These are phyloP conservation scores for Heliconius charithonia DNA, from an alignment of 2,888 invertebrate species.

Conservation along the genomic window DNA sequence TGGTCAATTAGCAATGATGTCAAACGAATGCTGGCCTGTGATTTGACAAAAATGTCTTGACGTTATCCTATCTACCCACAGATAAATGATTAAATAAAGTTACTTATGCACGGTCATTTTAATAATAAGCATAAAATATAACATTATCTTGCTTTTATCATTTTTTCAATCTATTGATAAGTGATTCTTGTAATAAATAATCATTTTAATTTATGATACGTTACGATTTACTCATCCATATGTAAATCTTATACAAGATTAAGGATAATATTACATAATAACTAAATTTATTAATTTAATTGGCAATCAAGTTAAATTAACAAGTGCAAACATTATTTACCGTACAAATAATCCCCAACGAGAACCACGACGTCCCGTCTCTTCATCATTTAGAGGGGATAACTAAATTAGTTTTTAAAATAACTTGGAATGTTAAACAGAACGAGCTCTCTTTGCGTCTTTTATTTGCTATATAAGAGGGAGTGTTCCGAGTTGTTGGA, in stretches of 20 bases:
- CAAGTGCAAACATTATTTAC: no score
- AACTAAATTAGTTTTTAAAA: no score
- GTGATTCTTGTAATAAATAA: conserved; percentile 1
- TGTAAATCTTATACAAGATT: neutral
- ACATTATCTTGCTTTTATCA: conserved; percentile 9
- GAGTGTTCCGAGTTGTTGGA: no score
- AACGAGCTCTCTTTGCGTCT: no score
- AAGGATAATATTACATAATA: neutral
- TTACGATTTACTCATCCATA: neutral
- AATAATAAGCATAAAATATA: conserved; percentile 2
- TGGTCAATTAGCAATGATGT: conserved; percentile 36
- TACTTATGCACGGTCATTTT: neutral
- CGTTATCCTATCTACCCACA: conserved; percentile 35
- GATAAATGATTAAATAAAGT: conserved; percentile 30
- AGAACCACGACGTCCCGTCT: no score
- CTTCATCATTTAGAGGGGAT: no score
- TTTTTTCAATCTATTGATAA: conserved; percentile 8
- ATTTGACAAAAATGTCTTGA: conserved; percentile 34
- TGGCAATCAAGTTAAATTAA: neutral
- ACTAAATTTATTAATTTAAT: neutral
- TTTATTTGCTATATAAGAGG: no score
- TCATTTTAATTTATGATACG: neutral
- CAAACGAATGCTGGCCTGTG: conserved; percentile 29
- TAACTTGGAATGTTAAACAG: no score
- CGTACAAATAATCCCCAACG: no score